Conservation (phyloP, 2,113 vertebrate genomes). For the Trachemys scripta region DNA sequence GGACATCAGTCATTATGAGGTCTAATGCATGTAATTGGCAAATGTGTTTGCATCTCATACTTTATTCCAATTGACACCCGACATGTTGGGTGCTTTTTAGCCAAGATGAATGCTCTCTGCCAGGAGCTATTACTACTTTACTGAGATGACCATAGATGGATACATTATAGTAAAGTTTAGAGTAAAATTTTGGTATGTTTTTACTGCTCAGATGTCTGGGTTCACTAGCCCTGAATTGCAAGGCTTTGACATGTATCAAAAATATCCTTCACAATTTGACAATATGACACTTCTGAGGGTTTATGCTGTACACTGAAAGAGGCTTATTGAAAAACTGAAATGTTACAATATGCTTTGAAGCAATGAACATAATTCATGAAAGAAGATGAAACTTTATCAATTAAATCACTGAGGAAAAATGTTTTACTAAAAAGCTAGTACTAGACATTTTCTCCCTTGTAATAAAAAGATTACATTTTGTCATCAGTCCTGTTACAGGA, state of each 20-base stretch:
- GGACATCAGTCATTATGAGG: conserved; percentile 76
- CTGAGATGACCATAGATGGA: conserved; percentile 42
- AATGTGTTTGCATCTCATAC: conserved; percentile 72
- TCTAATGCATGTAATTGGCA: conserved; percentile 78
- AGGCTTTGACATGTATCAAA: conserved; percentile 37
- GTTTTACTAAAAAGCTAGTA: conserved; percentile 21
- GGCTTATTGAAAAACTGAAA: not conserved
- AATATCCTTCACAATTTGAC: conserved; percentile 19
- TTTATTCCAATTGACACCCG: conserved; percentile 78
- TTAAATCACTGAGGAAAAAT: conserved; percentile 49
- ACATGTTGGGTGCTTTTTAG: conserved; percentile 71
- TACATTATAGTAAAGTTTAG: conserved; percentile 27
- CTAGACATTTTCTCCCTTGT: conserved; percentile 26
- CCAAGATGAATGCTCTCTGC: conserved; percentile 70
- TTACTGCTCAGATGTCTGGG: conserved; percentile 27
- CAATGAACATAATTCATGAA: not conserved
- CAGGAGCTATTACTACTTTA: conserved; percentile 70
- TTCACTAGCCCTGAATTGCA: conserved; percentile 19
- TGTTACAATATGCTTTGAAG: conserved; percentile 21
- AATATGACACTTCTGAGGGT: conserved; percentile 20
- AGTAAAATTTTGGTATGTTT: not conserved
- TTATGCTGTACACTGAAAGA: conserved; percentile 18
- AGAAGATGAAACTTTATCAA: conserved; percentile 21
- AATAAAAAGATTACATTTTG: conserved; percentile 26
- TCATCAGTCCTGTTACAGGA: conserved; percentile 4